Base-by-base conservation (phyloP, 2,888 invertebrate species). In the Spodoptera littoralis region DNA sequence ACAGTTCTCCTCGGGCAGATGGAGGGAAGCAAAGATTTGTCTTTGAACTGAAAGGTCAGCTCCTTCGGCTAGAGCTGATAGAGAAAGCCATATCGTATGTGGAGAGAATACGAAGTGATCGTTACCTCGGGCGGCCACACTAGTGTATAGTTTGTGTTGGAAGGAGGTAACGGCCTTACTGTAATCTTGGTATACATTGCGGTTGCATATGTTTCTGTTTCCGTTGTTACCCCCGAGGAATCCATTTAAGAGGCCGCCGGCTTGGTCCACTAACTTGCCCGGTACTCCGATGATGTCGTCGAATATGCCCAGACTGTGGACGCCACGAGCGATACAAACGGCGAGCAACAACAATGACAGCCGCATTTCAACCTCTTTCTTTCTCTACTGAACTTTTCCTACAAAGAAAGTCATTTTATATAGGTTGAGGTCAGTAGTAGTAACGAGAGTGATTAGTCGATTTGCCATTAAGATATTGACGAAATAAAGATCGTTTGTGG, bases 41-140 rank as follows among this genome's bases (percentile, higher is more conserved):
- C 53, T 61, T 48, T 80, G 77, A 1, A 66, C 54, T 0, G 51
- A 55, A 3, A 60, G 69, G 6, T 81, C 79, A 0, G 81, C 65
- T 0, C 81, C 79, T 63, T 85, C 87, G 0, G 85, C 80, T 43
- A 87, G 55, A 1, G 82, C 80, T 3, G 84, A 67, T 2, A 86
- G 45, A 0, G 82, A 70, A 1, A 82, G 36, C 87, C 86, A 87
- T 2, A 84, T 70, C 0, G 79, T 71, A 11, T 63, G 71, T 0
- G 83, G 83, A 0, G 86, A 86, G 30, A 83, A 62, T 0, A 77
- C 78, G 13, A 84, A 84, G 44, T 85, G 77, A 41, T 74, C 65
- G 42, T 65, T 44, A 42, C 30, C 57, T 0, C 65, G 54, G 8
- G 63, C 63, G 1, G 78, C 80, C 3, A 79, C 8, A 8, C 55